phyloP scores from a whole-genome alignment of 2,113 vertebrate genomes.

The Chamaea fasciata region DNA sequence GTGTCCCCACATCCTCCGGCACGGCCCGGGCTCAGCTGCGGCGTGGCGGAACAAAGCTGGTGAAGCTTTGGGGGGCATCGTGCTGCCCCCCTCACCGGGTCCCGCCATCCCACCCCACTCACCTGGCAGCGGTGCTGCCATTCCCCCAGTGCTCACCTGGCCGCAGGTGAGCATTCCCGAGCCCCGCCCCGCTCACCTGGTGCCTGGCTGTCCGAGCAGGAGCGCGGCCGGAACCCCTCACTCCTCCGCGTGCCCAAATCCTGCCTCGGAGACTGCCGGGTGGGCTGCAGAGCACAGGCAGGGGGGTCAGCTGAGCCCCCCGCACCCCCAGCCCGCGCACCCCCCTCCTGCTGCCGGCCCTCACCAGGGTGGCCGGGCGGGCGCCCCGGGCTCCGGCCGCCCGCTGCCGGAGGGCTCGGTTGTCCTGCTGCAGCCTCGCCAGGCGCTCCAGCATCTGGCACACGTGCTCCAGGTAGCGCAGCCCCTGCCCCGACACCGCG shows the following conservation, averaged over 20 bases:
- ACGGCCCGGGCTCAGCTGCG: neutral
- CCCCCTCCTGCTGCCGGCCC: rapidly evolving
- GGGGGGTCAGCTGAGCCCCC: neutral
- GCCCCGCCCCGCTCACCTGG: neutral
- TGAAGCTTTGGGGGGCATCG: too few relatives aligned
- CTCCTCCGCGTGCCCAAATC: neutral
- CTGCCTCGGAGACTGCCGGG: neutral
- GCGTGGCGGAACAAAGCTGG: rapidly evolving
- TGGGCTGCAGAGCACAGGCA: neutral
- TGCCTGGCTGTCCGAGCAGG: neutral
- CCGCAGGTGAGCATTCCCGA: rapidly evolving
- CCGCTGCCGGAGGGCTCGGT: conserved; percentile 56
- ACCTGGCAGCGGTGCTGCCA: neutral
- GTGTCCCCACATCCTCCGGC: neutral
- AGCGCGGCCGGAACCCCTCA: neutral
- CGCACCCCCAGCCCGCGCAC: rapidly evolving
- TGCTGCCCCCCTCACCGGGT: neutral
- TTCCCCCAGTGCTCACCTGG: neutral
- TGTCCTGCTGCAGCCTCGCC: conserved; percentile 74
- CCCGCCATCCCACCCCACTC: neutral
- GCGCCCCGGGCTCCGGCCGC: neutral
- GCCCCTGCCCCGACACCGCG: conserved; percentile 73
- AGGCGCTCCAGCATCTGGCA: conserved; percentile 84
- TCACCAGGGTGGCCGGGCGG: neutral
- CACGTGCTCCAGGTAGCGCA: conserved; percentile 86